Base-by-base conservation (phyloP, 1,140 invertebrate species). In the Capitella teleta region DNA sequence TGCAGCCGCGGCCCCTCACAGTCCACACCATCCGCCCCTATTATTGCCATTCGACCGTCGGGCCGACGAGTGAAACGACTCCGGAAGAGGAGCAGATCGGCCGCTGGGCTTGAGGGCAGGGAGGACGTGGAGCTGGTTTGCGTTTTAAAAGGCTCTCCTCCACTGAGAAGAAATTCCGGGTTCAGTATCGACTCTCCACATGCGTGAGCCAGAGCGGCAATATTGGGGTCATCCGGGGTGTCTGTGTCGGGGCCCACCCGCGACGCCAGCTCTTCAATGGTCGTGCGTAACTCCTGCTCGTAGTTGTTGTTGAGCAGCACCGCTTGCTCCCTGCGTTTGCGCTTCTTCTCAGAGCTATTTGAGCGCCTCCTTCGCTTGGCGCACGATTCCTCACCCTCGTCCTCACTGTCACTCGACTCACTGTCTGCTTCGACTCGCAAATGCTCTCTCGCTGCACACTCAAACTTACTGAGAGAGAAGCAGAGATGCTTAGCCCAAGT, bases 401-500 rank as follows among this genome's bases (percentile, higher is more conserved):
- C n/a, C 21, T 57, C 58, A 21, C 52, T 58, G 19, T 57, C 56
- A 6, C 63, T 60, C 6, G 59, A 56, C 36, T 67, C 64, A 23
- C 52, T 60, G 25, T 73, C 70, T 24, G 57, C 58, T 51, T 61
- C 56, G 52, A 72, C 54, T 36, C 60, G 59, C 28, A 66, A 57
- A 18, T 88, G 86, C 40, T 85, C 84, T 65, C 87, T 82, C 23
- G 92, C 87, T 56, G 84, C 80, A 5, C 85, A 80, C 61, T 93
- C 89, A 73, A 95, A 96, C 70, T 93, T 95, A 1, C 87, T 87
- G 55, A 95, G 87, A 4, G 88, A 91, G 63, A 87, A 90, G 0
- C 94, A 87, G 12, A 95, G 74, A 26, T 90, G 87, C 61, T 93
- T 88, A 1, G 91, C 90, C 91, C 92, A 97, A 6, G 89, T 89